Percentiles rank a stretch among this genome's conserved stretches.
Conservation (phyloP, 2,888 invertebrate genomes). For the Cenopis cana region DNA sequence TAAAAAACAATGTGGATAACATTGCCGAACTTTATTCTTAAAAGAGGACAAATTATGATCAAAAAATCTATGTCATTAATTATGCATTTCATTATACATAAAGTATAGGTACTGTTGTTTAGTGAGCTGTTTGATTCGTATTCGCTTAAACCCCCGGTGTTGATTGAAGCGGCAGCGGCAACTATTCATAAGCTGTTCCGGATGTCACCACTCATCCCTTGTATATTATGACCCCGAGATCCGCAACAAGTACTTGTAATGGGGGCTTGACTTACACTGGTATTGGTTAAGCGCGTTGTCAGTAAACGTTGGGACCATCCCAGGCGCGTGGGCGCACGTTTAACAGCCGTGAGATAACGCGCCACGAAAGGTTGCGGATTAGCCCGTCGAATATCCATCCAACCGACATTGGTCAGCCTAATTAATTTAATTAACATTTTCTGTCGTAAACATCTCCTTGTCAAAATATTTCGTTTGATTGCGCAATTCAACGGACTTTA, state of each 20-base stretch:
- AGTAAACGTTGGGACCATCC: background rate
- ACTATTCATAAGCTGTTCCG: background rate
- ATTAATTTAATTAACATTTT: conserved; percentile 18
- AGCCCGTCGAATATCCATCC: conserved; percentile 8
- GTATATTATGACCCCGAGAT: background rate
- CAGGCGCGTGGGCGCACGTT: conserved; percentile 20
- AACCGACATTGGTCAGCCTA: background rate
- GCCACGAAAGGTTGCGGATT: conserved; percentile 30
- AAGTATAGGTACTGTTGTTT: background rate
- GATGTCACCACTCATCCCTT: background rate
- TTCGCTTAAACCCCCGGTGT: conserved; percentile 10
- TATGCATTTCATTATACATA: background rate
- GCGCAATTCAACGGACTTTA: no score
- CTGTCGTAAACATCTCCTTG: background rate
- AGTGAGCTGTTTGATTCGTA: background rate
- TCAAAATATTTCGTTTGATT: no score
- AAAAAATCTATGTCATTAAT: no score
- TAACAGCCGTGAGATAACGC: conserved; percentile 23
- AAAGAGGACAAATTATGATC: no score
- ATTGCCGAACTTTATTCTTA: no score
- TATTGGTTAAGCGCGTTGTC: background rate
- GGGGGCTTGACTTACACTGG: background rate
- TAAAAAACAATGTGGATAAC: no score
- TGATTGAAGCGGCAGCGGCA: conserved; percentile 32
- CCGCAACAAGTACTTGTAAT: background rate